Percentiles rank a stretch among this genome's conserved stretches.
phyloP scores from a whole-genome alignment of 2,113 vertebrate genomes.

The Podocnemis expansa region DNA sequence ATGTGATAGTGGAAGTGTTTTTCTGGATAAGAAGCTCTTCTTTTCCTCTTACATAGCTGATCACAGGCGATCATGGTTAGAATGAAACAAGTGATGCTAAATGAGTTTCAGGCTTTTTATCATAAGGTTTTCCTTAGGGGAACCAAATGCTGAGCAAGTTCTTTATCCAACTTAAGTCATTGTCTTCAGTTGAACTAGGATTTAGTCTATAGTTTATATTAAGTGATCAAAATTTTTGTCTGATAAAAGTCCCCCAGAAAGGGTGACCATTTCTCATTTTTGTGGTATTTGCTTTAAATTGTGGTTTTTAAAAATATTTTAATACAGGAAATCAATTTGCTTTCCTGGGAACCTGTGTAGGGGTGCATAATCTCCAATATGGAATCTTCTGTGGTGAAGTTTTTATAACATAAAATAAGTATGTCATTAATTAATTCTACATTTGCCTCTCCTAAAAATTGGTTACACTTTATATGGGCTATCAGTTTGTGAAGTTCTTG shows the following conservation, averaged over 20 bases:
- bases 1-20: background rate
- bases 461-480: background rate
- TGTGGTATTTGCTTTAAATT: background rate
- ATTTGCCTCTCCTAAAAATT: background rate
- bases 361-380: background rate
- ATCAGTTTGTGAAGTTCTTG: background rate
- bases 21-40: background rate
- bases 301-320: background rate
- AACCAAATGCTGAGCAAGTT: background rate
- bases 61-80: background rate
- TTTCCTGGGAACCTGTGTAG: background rate
- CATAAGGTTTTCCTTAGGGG: background rate
- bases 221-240: background rate
- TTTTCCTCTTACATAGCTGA: background rate
- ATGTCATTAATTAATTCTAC: background rate
- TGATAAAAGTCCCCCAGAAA: background rate
- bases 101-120: background rate
- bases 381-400: background rate
- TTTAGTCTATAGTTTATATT: background rate
- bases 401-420: background rate
- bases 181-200: background rate
- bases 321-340: background rate
- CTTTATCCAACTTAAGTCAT: background rate
- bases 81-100: background rate
- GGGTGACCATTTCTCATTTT: fast-evolving